Conservation (phyloP, 2,113 vertebrate genomes). For the Tachysurus vachellii region DNA sequence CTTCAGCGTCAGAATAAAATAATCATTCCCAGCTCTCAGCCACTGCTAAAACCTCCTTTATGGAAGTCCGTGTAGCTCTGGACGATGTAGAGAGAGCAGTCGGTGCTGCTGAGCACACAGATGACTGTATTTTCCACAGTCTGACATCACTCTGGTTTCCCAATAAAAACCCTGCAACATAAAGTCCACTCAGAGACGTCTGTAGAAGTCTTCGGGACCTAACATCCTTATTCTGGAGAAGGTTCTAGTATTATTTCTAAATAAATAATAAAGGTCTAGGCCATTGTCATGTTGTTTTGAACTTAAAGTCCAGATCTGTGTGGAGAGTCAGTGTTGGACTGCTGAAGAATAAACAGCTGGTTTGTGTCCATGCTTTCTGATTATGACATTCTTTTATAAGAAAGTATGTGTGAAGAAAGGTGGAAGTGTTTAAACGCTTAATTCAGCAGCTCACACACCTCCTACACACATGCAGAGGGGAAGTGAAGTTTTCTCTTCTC, state of each 20-base stretch:
- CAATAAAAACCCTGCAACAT: background rate
- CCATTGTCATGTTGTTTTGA: background rate
- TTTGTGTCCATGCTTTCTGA: no score
- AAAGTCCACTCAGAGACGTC: background rate
- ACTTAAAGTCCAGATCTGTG: no score
- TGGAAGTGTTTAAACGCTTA: no score
- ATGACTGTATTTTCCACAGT: constrained; percentile 31
- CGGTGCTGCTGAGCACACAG: constrained; percentile 33
- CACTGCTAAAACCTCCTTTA: constrained; percentile 51
- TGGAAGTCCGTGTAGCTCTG: constrained; percentile 24
- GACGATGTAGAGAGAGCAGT: constrained; percentile 32
- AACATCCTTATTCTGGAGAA: background rate
- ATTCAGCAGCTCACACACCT: no score
- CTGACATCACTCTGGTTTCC: constrained; percentile 10
- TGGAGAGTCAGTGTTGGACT: no score
- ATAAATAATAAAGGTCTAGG: background rate
- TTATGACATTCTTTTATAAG: no score
- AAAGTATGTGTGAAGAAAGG: no score
- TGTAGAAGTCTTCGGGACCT: background rate
- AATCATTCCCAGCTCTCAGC: constrained; percentile 43
- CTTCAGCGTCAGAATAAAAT: constrained; percentile 30
- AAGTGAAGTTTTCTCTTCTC: no score
- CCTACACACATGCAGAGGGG: no score
- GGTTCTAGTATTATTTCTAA: background rate
- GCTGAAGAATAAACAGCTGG: background rate